Base-by-base conservation (phyloP, 2,113 vertebrate genomes). In the Oryzias curvinotus region DNA sequence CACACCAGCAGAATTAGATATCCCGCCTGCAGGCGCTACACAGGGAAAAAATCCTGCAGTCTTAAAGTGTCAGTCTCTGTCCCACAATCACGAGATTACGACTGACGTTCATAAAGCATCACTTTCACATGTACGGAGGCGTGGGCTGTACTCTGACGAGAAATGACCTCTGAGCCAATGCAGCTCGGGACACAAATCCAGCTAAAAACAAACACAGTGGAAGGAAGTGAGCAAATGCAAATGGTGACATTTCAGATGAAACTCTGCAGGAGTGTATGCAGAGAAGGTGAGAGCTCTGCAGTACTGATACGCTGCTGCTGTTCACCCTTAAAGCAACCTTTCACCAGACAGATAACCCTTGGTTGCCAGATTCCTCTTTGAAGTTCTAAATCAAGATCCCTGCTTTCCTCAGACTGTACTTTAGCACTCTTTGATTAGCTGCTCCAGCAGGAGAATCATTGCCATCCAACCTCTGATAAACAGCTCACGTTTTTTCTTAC, bases 1-100 rank as follows among this genome's bases (percentile, higher is more conserved):
- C 67, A 77, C 70, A 67, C 66, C 47, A 28, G 30, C 19, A 21
- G 19, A 66, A 61, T 57, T 60, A 68, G 65, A 61, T 57, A 68
- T 60, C 64, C 56, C 59, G 46, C 62, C 21, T 64, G 41, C 60
- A 21, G 26, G 62, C 48, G 63, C 62, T 46, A 45, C 21, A 19
- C 50, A 52, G 52, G 62, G 49, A 61, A 65, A 63, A 73, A 30
- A 15, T 4, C 67, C 23, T 4, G 15, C 12, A 44, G 46, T 19
- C 12, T 19, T 64, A 30, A 14, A 47, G 41, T 51, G 60, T 60
- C 25, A 52, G 19, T 73, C 52, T 16, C 12, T 21, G 17, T 48
- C 56, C 41, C 16, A n/a, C 30, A 73, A 62, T 70, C 53, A 69
- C 57, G 58, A 47, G 49, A 43, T 54, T 55, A 67, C 18, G 26